Conservation (phyloP, 1,140 invertebrate genomes). For the Caenorhabditis briggsae region DNA sequence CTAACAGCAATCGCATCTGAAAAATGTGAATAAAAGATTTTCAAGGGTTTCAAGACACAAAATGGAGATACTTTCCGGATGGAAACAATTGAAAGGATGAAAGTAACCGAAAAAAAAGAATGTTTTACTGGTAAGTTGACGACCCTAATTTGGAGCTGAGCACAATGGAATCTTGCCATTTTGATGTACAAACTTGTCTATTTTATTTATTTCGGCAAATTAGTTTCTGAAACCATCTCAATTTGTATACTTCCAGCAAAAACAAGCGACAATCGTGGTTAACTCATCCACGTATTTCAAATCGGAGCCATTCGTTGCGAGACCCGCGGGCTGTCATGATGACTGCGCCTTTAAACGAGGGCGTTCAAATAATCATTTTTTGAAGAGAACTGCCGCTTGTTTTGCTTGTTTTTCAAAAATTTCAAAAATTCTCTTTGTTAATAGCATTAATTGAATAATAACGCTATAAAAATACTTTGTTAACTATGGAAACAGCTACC, state of each 20-base stretch:
- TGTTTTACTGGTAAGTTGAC: too few relatives aligned
- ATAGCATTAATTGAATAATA: too few relatives aligned
- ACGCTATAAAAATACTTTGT: too few relatives aligned
- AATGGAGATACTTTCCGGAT: too few relatives aligned
- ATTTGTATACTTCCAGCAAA: neutral
- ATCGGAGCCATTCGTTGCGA: slow-evolving; percentile 24
- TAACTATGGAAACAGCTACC: too few relatives aligned
- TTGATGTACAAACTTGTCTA: neutral
- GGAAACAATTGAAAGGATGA: too few relatives aligned
- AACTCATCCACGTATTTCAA: slow-evolving; percentile 43
- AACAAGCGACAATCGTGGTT: neutral
- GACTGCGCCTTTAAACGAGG: slow-evolving; percentile 41
- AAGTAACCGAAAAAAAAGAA: too few relatives aligned
- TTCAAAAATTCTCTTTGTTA: too few relatives aligned
- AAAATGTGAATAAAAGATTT: neutral
- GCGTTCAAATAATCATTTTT: slow-evolving; percentile 40
- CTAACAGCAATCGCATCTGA: slow-evolving; percentile 51
- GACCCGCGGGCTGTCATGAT: slow-evolving; percentile 25
- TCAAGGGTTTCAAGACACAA: too few relatives aligned
- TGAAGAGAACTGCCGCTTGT: neutral
- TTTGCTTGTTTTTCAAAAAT: neutral
- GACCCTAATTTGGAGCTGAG: too few relatives aligned
- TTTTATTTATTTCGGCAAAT: neutral
- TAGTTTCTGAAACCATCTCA: neutral
- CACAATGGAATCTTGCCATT: too few relatives aligned